Percentiles rank a stretch among this genome's conserved stretches.
These are phyloP conservation scores for Festucalex cinctus DNA, from an alignment of 2,113 vertebrate genomes.

Conservation along the genomic window DNA sequence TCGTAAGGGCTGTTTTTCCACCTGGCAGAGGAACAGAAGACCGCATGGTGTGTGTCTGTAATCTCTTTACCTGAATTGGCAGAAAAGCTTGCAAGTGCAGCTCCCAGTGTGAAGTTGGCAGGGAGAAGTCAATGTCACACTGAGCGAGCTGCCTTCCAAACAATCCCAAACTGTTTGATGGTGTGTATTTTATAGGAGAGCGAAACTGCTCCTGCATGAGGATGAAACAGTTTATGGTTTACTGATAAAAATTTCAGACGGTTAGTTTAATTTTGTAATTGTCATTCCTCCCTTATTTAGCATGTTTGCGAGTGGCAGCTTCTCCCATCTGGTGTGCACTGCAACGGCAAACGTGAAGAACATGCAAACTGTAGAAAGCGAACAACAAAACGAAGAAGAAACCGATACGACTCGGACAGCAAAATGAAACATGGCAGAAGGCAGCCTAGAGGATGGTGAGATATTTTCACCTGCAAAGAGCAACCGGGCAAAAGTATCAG, in stretches of 20 bases:
- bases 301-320: not conserved
- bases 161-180: conserved; percentile 23
- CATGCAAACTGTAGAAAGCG: not conserved
- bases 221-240: not conserved
- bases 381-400: not conserved
- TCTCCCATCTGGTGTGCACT: not conserved
- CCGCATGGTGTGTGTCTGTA: conserved; percentile 76
- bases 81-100: conserved; percentile 66
- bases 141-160: conserved; percentile 59
- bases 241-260: not conserved
- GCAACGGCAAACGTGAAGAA: not conserved
- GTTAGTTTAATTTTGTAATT: not conserved
- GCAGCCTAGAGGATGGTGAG: too few species aligned
- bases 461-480: too few species aligned
- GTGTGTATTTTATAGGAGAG: conserved; percentile 24
- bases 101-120: conserved; percentile 68
- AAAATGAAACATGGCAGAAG: too few species aligned
- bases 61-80: conserved; percentile 80
- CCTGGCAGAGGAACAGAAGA: conserved; percentile 75
- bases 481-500: too few species aligned
- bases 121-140: conserved; percentile 70
- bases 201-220: not conserved
- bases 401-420: too few species aligned
- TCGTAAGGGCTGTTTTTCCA: conserved; percentile 71
- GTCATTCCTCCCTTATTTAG: not conserved